These are phyloP conservation scores for Pseudomyrmex dendroicus DNA, from an alignment of 1,140 invertebrate species.

Conservation along the genomic window DNA sequence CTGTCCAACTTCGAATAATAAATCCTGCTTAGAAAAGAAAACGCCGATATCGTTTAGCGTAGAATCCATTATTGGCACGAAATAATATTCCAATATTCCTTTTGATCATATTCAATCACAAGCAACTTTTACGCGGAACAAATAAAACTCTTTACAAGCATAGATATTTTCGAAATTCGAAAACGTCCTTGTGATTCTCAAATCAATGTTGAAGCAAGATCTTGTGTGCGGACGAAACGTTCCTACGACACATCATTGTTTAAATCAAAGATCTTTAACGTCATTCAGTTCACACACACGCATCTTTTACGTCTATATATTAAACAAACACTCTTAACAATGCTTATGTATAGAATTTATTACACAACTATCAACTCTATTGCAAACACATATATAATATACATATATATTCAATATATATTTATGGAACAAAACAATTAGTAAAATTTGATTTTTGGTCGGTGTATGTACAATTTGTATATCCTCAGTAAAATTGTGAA, in stretches of 20 bases:
- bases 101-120: not conserved
- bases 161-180: no score
- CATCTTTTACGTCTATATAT: not conserved
- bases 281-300: no score
- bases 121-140: no score
- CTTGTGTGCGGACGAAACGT: no score
- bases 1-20: conserved; percentile 50
- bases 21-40: conserved; percentile 74
- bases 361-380: conserved; percentile 6
- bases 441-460: conserved; percentile 2
- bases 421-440: conserved; percentile 24
- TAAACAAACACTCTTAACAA: conserved; percentile 35
- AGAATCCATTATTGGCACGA: conserved; percentile 82
- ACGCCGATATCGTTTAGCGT: conserved; percentile 82
- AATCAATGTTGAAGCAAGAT: no score
- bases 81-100: conserved; percentile 61
- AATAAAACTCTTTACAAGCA: no score
- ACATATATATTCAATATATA: conserved; percentile 40
- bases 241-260: no score
- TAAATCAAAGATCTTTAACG: not conserved
- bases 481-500: not conserved
- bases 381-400: not conserved
- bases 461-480: not conserved
- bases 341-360: conserved; percentile 32
- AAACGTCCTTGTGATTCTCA: no score